Percentiles rank a stretch among this genome's conserved stretches.
These are phyloP conservation scores for Tetanocera ferruginea DNA, from an alignment of 2,888 invertebrate genomes.

Conservation along the genomic window DNA sequence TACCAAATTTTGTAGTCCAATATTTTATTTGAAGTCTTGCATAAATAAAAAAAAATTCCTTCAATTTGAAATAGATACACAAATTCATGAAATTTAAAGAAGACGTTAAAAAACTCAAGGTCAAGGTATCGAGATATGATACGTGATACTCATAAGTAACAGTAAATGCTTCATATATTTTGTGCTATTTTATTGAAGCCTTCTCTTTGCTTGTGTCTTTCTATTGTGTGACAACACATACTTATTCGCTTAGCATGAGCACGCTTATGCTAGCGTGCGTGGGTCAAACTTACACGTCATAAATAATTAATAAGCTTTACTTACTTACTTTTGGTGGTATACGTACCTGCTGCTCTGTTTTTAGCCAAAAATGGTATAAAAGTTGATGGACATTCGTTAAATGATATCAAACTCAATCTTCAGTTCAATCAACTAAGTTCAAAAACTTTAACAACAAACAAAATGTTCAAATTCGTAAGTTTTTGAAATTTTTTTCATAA, in stretches of 20 bases:
- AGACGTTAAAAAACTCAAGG: no score
- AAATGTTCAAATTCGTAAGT: conserved; percentile 23
- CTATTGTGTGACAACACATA: no score
- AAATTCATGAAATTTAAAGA: no score
- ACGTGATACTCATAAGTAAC: no score
- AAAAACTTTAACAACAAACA: background rate
- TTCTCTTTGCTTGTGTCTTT: no score
- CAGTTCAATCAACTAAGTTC: background rate
- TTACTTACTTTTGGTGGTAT: background rate
- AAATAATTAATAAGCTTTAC: background rate
- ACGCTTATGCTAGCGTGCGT: background rate
- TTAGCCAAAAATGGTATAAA: background rate
- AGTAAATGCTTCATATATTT: no score
- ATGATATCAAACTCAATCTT: background rate
- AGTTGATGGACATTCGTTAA: background rate
- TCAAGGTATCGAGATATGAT: no score
- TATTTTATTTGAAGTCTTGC: no score
- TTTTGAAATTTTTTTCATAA: background rate
- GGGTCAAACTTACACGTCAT: background rate
- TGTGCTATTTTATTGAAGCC: no score
- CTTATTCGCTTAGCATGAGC: background rate
- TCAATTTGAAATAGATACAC: background rate
- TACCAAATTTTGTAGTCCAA: no score
- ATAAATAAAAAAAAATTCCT: background rate
- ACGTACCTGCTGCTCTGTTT: background rate